A percentile compares a stretch with the other conserved stretches of the same genome.
These are phyloP conservation scores for Sebastes hubbsi DNA, from an alignment of 2,797 vertebrate species.

Conservation along the genomic window DNA sequence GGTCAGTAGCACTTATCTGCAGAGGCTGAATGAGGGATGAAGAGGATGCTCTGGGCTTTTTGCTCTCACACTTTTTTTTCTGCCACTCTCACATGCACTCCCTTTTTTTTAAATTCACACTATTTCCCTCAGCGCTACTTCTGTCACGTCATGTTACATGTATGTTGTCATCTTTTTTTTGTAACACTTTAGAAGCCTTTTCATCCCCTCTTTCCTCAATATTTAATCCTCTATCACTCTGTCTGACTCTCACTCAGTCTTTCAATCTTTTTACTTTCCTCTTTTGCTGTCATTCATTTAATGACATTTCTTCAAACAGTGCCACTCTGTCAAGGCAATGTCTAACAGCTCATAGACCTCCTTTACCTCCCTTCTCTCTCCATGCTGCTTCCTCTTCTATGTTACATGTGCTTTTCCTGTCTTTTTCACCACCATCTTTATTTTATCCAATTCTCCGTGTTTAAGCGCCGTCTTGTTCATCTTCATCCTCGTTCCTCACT, in stretches of 20 bases:
- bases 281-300: neutral
- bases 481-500: no score
- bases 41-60: slow-evolving; percentile 32
- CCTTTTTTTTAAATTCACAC: neutral
- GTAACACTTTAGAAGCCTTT: neutral
- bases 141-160: slow-evolving; percentile 33
- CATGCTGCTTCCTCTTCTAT: no score
- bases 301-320: no score
- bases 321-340: no score
- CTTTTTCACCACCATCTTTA: rapidly evolving
- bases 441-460: no score
- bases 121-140: neutral
- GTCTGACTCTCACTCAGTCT: neutral
- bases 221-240: neutral
- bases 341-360: no score
- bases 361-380: no score
- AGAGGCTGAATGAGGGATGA: slow-evolving; percentile 36
- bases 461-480: no score
- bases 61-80: slow-evolving; percentile 1
- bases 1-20: slow-evolving; percentile 61
- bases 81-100: neutral
- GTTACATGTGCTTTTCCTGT: no score
- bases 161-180: neutral
- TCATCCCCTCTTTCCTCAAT: neutral
- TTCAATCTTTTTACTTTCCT: neutral